Conservation (phyloP, 2,888 invertebrate genomes). For the Standfussiana lucernea region DNA sequence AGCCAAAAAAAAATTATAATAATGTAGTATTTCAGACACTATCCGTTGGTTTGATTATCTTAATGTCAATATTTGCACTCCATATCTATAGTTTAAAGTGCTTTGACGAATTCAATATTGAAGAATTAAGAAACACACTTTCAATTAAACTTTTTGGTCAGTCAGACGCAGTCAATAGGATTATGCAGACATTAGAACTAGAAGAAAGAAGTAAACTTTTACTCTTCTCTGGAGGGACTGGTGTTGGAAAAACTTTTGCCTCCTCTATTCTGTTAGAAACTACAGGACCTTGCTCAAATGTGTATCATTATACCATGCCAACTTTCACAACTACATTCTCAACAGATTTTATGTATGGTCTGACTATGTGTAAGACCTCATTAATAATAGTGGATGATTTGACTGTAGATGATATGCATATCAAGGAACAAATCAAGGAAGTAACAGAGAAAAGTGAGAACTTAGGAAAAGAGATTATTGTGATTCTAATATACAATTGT, state of each 20-base stretch:
- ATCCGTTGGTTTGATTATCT: constrained; percentile 59
- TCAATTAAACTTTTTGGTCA: constrained; percentile 82
- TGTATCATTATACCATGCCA: constrained; percentile 86
- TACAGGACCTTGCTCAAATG: constrained; percentile 78
- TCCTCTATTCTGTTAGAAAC: constrained; percentile 79
- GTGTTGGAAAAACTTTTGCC: constrained; percentile 86
- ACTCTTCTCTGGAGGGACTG: constrained; percentile 85
- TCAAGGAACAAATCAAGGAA: constrained; percentile 73
- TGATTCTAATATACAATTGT: constrained; percentile 85
- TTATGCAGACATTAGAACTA: constrained; percentile 75
- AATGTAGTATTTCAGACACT: constrained; percentile 59
- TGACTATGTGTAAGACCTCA: constrained; percentile 80
- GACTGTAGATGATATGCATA: constrained; percentile 72
- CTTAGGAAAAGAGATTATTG: constrained; percentile 77
- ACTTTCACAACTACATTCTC: constrained; percentile 79
- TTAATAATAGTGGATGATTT: constrained; percentile 84
- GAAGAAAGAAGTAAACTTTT: constrained; percentile 78
- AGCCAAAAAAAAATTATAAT: constrained; percentile 51
- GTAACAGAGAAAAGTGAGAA: constrained; percentile 79
- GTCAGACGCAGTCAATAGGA: constrained; percentile 72
- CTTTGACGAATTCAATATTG: constrained; percentile 73
- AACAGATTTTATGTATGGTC: constrained; percentile 80
- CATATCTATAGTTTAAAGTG: constrained; percentile 77
- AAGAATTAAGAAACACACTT: constrained; percentile 71
- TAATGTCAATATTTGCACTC: constrained; percentile 73